phyloP scores from a whole-genome alignment of 2,888 invertebrate genomes.

The Gymnoscelis rufifasciata region DNA sequence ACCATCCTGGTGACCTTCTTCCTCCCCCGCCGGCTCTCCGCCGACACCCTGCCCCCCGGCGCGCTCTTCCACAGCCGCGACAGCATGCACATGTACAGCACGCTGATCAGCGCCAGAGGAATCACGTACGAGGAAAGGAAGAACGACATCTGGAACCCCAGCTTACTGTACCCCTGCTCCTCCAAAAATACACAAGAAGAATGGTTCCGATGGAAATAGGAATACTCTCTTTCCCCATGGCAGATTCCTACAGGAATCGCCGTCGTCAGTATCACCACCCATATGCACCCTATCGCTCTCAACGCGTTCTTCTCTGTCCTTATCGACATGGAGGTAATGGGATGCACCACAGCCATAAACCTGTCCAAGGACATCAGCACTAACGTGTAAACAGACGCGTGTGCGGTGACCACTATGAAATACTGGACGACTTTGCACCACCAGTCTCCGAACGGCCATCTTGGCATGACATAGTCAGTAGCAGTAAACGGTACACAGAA shows the following conservation, averaged over 20 bases:
- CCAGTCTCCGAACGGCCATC: conserved; percentile 94
- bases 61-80: conserved; percentile 91
- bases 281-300: conserved; percentile 86
- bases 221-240: conserved; percentile 86
- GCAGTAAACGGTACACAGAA: conserved; percentile 97
- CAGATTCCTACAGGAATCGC: conserved; percentile 88
- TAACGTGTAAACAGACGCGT: conserved; percentile 94
- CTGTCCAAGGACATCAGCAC: conserved; percentile 96
- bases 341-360: conserved; percentile 95
- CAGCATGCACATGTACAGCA: conserved; percentile 94
- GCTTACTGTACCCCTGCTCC: conserved; percentile 80
- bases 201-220: conserved; percentile 80
- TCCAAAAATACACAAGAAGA: conserved; percentile 85
- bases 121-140: conserved; percentile 93
- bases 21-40: conserved; percentile 90
- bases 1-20: conserved; percentile 95
- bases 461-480: conserved; percentile 90
- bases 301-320: conserved; percentile 90
- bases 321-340: conserved; percentile 91
- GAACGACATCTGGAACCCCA: conserved; percentile 87
- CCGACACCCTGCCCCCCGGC: conserved; percentile 88
- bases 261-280: conserved; percentile 88
- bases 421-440: conserved; percentile 96
- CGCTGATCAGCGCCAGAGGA: conserved; percentile 90
- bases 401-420: conserved; percentile 94